Evolutionary conservation across 2,888 invertebrate genomes (phyloP).

Genomic region (Ochlodes sylvanus): DNA sequence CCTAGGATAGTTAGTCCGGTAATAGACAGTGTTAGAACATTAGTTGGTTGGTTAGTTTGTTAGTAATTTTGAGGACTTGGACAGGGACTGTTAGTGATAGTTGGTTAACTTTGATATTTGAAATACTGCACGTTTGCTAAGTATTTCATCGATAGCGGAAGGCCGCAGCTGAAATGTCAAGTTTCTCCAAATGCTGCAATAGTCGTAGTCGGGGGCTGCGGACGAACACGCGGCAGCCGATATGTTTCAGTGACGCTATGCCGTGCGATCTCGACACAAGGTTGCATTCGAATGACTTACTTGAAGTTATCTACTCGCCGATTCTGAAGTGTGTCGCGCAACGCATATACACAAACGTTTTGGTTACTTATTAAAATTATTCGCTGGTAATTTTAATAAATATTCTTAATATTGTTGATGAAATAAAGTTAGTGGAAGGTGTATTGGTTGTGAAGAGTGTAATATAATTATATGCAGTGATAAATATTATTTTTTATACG

Average conservation of each 20-base stretch:
- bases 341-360: not conserved
- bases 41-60: no score
- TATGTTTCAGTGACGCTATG: slow-evolving; percentile 15
- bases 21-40: no score
- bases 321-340: slow-evolving; percentile 15
- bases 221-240: not conserved
- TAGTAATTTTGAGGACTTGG: no score
- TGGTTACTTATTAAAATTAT: not conserved
- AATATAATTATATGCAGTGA: no score
- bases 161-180: not conserved
- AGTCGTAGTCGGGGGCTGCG: not conserved
- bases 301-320: slow-evolving; percentile 19
- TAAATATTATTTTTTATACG: no score
- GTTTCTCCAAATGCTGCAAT: slow-evolving; percentile 12
- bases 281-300: slow-evolving; percentile 28
- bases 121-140: not conserved
- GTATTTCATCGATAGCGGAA: slow-evolving; percentile 6
- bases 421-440: no score
- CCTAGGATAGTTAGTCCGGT: no score
- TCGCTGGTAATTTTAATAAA: no score
- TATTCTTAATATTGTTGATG: no score
- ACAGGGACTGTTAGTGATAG: no score
- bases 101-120: not conserved
- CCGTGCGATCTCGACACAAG: slow-evolving; percentile 26
- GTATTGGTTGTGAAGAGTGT: no score